Percentiles rank a stretch among this genome's conserved stretches.
phyloP scores from a whole-genome alignment of 2,113 vertebrate genomes.

The Bambusicola thoracicus region DNA sequence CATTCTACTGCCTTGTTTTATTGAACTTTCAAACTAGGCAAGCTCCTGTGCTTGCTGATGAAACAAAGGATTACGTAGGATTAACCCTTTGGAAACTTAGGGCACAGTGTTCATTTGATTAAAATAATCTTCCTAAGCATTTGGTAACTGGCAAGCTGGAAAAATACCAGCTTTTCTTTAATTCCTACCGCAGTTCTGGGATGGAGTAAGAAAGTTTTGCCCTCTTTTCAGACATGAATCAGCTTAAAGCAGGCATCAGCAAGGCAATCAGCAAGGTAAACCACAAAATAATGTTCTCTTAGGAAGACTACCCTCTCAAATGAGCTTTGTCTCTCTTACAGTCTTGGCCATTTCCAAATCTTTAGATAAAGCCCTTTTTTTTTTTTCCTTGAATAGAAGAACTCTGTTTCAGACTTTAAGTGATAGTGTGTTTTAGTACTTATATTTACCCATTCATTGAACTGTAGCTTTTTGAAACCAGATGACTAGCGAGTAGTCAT shows the following conservation, averaged over 20 bases:
- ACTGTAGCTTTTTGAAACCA: neutral
- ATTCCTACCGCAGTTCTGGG: neutral
- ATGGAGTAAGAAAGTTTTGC: neutral
- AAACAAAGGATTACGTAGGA: neutral
- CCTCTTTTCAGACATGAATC: neutral
- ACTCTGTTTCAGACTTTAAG: neutral
- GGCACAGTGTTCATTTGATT: neutral
- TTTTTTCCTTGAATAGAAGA: neutral
- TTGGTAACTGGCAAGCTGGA: neutral
- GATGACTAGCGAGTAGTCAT: neutral
- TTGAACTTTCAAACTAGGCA: neutral
- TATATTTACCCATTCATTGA: neutral
- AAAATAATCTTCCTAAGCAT: conserved; percentile 45
- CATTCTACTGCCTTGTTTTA: neutral
- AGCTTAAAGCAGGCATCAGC: neutral
- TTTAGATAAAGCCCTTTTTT: neutral
- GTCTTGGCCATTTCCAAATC: neutral
- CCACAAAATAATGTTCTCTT: neutral
- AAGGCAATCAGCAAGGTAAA: neutral
- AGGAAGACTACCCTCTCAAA: neutral
- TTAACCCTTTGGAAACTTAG: conserved; percentile 40
- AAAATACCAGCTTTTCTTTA: neutral
- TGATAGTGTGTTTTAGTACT: neutral
- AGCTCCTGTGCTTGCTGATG: neutral
- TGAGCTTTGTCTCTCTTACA: neutral